These are phyloP conservation scores for Vultur gryphus DNA, from an alignment of 2,797 vertebrate species.

Conservation along the genomic window DNA sequence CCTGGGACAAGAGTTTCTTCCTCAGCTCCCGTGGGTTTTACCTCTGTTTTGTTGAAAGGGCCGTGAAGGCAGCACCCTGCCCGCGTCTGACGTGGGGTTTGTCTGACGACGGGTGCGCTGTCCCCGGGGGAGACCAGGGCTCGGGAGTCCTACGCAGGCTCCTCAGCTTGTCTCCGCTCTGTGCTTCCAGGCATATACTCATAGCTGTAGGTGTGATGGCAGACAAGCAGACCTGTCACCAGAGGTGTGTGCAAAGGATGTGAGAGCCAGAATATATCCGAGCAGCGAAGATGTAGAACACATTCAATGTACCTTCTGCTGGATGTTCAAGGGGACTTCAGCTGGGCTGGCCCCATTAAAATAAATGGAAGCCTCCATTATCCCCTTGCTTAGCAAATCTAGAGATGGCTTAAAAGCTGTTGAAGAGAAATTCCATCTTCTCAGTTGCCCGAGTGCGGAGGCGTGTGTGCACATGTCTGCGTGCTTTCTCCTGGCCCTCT, in stretches of 20 bases:
- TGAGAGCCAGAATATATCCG: not conserved
- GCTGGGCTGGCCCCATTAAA: not conserved
- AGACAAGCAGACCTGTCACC: not conserved
- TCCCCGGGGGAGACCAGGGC: not conserved
- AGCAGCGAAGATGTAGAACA: not conserved
- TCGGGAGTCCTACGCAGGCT: not conserved
- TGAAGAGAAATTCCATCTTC: not conserved
- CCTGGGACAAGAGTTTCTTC: not conserved
- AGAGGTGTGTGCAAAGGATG: not conserved
- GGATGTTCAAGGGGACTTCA: not conserved
- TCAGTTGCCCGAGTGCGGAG: rapidly evolving
- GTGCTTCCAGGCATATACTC: not conserved
- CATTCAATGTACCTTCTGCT: rapidly evolving
- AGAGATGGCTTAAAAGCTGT: not conserved
- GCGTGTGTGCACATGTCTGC: not conserved
- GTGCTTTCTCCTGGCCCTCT: not conserved
- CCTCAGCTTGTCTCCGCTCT: rapidly evolving
- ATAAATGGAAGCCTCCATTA: not conserved
- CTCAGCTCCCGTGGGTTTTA: rapidly evolving
- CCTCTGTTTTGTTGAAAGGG: not conserved
- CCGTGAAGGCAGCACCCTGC: not conserved
- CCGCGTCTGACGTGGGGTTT: not conserved
- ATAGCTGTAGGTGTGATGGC: not conserved
- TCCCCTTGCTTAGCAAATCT: not conserved
- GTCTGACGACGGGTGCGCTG: rapidly evolving